Conservation (phyloP, 2,113 vertebrate genomes). For the Cyanoramphus novaezelandiae region DNA sequence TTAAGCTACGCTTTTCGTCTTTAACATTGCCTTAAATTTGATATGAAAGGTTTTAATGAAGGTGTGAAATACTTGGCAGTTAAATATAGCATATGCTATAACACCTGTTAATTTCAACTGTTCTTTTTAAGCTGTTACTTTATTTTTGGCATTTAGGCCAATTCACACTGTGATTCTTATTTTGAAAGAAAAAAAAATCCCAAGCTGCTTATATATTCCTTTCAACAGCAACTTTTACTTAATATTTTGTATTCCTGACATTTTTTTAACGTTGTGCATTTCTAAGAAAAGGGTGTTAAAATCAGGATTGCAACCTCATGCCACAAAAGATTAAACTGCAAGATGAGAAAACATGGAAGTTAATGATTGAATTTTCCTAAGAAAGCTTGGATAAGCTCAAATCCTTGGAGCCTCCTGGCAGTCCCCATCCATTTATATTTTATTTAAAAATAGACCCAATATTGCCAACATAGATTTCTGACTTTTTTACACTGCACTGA, state of each 20-base stretch:
- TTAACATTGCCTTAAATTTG: constrained; percentile 60
- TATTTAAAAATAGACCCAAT: not conserved
- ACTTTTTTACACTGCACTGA: not conserved
- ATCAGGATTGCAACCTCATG: not conserved
- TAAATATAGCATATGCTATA: constrained; percentile 57
- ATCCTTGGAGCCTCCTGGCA: not conserved
- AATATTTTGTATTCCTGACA: constrained; percentile 7
- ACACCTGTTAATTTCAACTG: constrained; percentile 71
- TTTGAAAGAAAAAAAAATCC: not conserved
- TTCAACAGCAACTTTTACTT: constrained; percentile 17
- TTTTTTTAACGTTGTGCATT: not conserved
- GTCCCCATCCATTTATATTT: not conserved
- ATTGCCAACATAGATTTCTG: not conserved
- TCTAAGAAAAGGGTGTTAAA: not conserved
- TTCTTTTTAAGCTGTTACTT: constrained; percentile 66
- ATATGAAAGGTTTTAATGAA: constrained; percentile 68
- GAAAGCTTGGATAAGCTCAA: not conserved
- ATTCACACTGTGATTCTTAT: constrained; percentile 46
- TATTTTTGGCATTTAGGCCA: constrained; percentile 50
- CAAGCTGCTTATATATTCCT: not conserved
- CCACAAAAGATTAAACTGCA: not conserved
- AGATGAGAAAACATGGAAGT: not conserved
- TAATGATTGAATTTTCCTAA: not conserved
- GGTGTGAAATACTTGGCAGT: constrained; percentile 67
- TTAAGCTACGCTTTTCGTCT: not conserved